A percentile compares a stretch with the other conserved stretches of the same genome.
phyloP scores from a whole-genome alignment of 2,113 vertebrate species.

The Mirounga angustirostris region DNA sequence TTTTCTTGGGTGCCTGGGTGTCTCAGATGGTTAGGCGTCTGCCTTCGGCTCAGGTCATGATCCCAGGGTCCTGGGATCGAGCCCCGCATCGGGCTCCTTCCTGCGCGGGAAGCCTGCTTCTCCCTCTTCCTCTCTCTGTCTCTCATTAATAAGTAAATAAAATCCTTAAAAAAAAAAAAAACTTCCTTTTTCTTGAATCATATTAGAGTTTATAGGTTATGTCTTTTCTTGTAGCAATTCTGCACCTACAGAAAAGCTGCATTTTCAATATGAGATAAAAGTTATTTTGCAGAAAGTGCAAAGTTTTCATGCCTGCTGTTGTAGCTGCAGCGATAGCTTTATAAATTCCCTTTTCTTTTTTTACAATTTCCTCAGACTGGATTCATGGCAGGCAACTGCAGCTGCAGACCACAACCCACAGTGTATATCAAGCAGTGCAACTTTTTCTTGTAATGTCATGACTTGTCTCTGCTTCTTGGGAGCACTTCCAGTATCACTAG shows the following conservation, averaged over 20 bases:
- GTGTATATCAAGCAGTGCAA: neutral
- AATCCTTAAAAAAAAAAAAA: no score
- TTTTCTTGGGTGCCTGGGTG: neutral
- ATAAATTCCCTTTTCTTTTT: neutral
- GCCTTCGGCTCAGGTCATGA: no score
- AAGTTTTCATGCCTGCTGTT: neutral
- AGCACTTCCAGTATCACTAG: neutral
- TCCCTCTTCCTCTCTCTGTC: no score
- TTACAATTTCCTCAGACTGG: neutral
- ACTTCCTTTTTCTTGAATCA: neutral
- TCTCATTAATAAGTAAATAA: no score
- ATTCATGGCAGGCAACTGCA: neutral
- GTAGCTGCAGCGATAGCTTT: neutral
- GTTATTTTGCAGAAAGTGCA: neutral
- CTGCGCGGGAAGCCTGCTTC: no score
- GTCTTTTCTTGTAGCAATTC: neutral
- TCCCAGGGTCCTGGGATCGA: no score
- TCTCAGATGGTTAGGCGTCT: no score
- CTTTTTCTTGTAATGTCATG: neutral
- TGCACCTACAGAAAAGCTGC: neutral
- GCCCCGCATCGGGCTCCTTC: no score
- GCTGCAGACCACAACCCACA: neutral
- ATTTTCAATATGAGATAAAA: neutral
- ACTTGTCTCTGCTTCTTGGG: neutral
- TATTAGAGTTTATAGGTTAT: neutral